Percentiles rank a stretch among this genome's conserved stretches.
These are phyloP conservation scores for Balearica regulorum DNA, from an alignment of 2,797 vertebrate species.

Conservation along the genomic window DNA sequence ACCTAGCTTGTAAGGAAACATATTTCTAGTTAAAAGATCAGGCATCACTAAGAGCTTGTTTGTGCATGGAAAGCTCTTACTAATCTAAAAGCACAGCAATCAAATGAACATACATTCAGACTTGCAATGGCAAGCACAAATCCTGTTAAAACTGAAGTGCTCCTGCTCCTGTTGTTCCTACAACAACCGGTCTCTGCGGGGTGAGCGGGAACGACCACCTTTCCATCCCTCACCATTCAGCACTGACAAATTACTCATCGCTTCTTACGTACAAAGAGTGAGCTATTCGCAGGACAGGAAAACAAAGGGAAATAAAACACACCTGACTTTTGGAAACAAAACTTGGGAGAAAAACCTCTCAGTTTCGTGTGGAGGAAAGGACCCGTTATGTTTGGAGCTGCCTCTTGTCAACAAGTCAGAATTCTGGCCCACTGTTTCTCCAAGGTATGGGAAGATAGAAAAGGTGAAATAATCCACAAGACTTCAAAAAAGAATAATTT, in stretches of 20 bases:
- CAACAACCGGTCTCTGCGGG: neutral
- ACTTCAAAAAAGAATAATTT: neutral
- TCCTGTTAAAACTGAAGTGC: neutral
- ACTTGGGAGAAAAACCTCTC: neutral
- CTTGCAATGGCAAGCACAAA: neutral
- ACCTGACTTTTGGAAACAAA: neutral
- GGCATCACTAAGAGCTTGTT: neutral
- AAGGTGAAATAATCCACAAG: neutral
- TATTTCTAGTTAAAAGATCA: neutral
- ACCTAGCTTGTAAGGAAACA: neutral
- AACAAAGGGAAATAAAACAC: neutral
- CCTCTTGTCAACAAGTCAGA: neutral
- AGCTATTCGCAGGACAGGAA: neutral
- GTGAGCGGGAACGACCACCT: neutral
- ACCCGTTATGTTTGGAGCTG: neutral
- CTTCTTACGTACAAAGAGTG: neutral
- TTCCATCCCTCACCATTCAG: neutral
- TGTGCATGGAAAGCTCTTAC: neutral
- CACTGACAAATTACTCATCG: neutral
- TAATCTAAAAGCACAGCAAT: neutral
- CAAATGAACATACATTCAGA: neutral
- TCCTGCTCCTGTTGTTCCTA: neutral
- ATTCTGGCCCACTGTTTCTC: neutral
- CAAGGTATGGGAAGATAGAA: neutral
- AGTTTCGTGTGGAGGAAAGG: accelerated